phyloP scores from a whole-genome alignment of 2,113 vertebrate genomes.

The Xerus inauris region DNA sequence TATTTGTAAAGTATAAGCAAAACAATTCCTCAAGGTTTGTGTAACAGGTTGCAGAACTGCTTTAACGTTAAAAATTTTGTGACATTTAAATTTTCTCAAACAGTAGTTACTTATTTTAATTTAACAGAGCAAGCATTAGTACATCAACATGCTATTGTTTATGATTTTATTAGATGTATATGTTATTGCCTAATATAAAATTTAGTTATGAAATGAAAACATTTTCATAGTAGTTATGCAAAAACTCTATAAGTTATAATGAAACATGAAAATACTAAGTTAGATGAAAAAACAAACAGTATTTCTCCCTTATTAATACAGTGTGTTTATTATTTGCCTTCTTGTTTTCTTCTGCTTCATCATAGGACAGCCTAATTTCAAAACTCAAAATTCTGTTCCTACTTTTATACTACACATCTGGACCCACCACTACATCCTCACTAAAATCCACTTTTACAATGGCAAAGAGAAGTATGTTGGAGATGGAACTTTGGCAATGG shows the following conservation, averaged over 20 bases:
- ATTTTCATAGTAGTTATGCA: neutral
- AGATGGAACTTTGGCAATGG: neutral
- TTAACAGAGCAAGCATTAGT: neutral
- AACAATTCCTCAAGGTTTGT: neutral
- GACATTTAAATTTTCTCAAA: constrained; percentile 25
- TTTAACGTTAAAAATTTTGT: neutral
- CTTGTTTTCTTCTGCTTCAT: neutral
- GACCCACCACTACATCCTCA: neutral
- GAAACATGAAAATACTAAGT: neutral
- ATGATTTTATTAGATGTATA: neutral
- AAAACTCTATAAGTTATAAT: neutral
- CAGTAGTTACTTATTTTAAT: constrained; percentile 13
- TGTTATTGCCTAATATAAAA: neutral
- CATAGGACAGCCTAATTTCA: neutral
- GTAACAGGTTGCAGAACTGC: neutral
- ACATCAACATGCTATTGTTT: neutral
- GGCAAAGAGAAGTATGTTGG: neutral
- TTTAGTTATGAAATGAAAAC: neutral
- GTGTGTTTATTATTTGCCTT: neutral
- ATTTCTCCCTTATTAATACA: neutral
- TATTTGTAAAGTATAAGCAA: neutral
- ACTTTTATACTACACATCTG: neutral
- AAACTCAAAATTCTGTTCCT: neutral
- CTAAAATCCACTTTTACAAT: neutral
- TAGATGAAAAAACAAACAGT: neutral